Conservation (phyloP, 2,113 vertebrate species). For the Coreoperca whiteheadi region DNA sequence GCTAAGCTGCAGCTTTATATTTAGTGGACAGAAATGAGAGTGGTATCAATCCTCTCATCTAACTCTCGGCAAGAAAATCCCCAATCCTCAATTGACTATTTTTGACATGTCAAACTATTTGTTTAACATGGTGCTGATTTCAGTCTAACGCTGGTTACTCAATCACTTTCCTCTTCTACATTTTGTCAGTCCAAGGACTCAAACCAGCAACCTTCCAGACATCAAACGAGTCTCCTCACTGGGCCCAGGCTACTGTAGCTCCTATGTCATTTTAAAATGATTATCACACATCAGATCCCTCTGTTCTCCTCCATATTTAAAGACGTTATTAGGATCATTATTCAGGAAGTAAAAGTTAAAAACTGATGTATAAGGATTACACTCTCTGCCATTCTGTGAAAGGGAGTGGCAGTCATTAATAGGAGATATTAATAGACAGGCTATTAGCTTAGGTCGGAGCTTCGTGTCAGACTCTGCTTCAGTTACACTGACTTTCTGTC, state of each 20-base stretch:
- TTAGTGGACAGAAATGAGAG: not conserved
- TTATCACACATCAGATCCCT: conserved; percentile 30
- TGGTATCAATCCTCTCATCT: not conserved
- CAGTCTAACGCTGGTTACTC: no score
- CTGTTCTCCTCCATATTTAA: conserved; percentile 54
- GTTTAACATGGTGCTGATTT: not conserved
- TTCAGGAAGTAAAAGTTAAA: conserved; percentile 64
- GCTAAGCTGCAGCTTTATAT: not conserved
- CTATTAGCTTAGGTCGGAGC: conserved; percentile 67
- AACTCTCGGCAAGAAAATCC: not conserved
- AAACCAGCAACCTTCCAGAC: conserved; percentile 1
- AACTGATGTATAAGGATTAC: conserved; percentile 70
- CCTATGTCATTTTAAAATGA: conserved; percentile 21
- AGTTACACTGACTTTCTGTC: conserved; percentile 48
- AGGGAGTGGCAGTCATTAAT: conserved; percentile 70
- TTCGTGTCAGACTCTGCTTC: conserved; percentile 65
- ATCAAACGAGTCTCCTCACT: not conserved
- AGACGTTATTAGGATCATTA: conserved; percentile 61
- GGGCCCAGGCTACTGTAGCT: not conserved
- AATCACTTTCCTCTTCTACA: not conserved
- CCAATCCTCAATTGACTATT: not conserved
- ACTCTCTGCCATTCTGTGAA: conserved; percentile 47
- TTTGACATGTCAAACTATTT: not conserved
- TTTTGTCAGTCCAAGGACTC: not conserved
- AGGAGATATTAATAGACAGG: conserved; percentile 73